Conservation (phyloP, 2,113 vertebrate species). For the Bubo bubo region DNA sequence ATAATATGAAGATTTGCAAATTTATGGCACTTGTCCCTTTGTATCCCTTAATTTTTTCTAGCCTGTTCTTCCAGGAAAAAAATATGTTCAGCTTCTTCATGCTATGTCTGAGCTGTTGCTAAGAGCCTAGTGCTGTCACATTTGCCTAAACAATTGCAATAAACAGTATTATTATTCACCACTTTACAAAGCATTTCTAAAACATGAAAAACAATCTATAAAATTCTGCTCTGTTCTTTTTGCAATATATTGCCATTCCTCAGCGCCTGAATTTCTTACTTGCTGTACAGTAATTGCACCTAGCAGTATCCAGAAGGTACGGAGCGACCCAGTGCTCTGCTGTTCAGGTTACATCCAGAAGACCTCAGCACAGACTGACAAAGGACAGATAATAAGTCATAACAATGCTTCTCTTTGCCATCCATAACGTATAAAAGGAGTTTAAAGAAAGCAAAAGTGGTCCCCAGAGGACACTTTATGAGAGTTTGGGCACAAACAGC, state of each 20-base stretch:
- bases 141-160: not conserved
- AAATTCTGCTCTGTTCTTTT: not conserved
- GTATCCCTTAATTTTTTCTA: not conserved
- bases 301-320: not conserved
- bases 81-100: not conserved
- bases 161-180: slow-evolving; percentile 17
- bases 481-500: not conserved
- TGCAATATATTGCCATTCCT: not conserved
- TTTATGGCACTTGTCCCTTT: not conserved
- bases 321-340: not conserved
- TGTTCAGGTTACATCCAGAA: not conserved
- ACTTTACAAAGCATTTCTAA: not conserved
- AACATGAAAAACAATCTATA: not conserved
- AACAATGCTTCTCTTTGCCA: not conserved
- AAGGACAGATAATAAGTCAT: not conserved
- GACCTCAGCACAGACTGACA: not conserved
- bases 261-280: not conserved
- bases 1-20: not conserved
- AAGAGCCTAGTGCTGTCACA: not conserved
- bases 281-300: not conserved
- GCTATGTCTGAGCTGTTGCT: not conserved
- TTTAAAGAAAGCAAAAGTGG: not conserved
- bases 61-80: not conserved
- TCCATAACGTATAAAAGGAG: not conserved
- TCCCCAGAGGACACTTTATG: not conserved